A percentile compares a stretch with the other conserved stretches of the same genome.
Conservation (phyloP, 2,797 vertebrate species). For the Graptemys geographica region DNA sequence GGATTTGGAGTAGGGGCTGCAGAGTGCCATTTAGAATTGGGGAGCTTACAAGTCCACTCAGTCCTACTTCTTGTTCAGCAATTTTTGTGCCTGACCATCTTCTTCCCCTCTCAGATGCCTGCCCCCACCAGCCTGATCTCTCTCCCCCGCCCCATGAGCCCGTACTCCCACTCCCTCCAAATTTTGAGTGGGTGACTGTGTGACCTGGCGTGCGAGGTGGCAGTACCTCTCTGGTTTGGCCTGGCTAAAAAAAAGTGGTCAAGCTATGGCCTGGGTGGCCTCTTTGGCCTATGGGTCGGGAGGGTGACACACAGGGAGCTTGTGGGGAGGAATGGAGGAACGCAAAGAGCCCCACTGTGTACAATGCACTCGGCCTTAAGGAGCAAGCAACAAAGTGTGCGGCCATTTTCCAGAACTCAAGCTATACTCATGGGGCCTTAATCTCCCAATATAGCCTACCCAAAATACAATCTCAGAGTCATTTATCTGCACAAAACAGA, state of each 20-base stretch:
- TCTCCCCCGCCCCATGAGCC: no score
- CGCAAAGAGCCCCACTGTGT: neutral
- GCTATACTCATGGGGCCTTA: conserved; percentile 7
- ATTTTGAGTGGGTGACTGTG: no score
- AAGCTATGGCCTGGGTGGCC: no score
- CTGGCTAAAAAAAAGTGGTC: no score
- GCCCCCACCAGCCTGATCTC: neutral
- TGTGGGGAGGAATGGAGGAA: neutral
- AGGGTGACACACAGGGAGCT: neutral
- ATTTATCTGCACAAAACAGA: conserved; percentile 53
- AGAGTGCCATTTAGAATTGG: no score
- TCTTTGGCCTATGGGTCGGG: neutral
- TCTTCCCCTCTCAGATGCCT: neutral
- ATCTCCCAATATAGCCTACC: conserved; percentile 9
- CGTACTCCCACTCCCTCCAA: no score
- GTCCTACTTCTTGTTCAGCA: no score
- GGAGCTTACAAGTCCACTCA: no score
- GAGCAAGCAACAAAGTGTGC: neutral
- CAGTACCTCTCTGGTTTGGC: no score
- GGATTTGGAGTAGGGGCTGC: no score
- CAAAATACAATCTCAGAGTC: conserved; percentile 25
- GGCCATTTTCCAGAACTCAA: conserved; percentile 25
- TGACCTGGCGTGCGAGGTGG: no score
- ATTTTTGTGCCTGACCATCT: neutral
- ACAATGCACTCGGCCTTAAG: neutral